Percentiles rank a stretch among this genome's conserved stretches.
These are phyloP conservation scores for Cathartes aura DNA, from an alignment of 2,113 vertebrate genomes.

Conservation along the genomic window DNA sequence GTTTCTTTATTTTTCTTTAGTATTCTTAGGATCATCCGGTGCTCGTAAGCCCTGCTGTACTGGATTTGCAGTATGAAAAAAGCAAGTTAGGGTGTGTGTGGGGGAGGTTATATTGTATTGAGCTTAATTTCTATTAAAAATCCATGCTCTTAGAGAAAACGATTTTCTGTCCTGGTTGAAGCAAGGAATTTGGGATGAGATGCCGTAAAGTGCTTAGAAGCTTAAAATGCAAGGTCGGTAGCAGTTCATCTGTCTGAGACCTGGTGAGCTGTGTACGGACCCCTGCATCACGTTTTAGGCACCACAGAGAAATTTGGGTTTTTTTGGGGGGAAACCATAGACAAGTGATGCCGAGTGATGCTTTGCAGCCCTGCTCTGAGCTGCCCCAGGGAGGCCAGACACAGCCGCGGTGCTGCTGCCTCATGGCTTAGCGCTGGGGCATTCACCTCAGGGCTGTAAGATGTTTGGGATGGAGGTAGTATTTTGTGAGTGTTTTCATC, in stretches of 20 bases:
- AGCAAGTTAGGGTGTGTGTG: accelerated
- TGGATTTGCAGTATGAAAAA: not conserved
- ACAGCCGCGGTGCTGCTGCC: accelerated
- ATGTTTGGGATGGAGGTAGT: not conserved
- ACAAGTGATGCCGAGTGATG: not conserved
- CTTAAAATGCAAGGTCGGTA: not conserved
- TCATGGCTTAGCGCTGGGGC: not conserved
- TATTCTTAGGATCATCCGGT: not conserved
- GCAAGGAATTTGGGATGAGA: not conserved
- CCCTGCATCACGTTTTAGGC: not conserved
- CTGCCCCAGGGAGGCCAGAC: not conserved
- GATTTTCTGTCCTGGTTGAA: not conserved
- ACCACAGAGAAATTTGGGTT: accelerated
- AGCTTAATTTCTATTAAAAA: not conserved
- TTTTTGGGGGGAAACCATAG: accelerated
- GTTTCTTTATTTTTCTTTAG: not conserved
- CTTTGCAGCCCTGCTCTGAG: not conserved
- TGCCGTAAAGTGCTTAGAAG: not conserved
- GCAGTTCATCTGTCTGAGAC: not conserved
- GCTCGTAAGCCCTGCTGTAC: not conserved
- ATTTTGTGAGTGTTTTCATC: not conserved
- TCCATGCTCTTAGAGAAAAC: not conserved
- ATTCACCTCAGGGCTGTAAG: not conserved
- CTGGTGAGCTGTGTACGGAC: not conserved
- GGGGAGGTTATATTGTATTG: not conserved